phyloP scores from a whole-genome alignment of 2,888 invertebrate genomes.

The Heteropelma amictum region DNA sequence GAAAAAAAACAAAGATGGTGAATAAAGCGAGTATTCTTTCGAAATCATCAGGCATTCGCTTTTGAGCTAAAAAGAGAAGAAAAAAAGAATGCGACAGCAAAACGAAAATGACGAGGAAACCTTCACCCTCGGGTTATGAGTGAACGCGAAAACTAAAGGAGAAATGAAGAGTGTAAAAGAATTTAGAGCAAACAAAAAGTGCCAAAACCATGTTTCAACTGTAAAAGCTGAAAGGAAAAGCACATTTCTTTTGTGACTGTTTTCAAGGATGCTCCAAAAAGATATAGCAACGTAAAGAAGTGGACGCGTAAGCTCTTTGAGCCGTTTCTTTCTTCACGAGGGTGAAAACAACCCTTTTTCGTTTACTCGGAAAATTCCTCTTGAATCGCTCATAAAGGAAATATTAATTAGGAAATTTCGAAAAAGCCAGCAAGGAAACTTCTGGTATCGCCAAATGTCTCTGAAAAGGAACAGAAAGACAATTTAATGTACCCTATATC shows the following conservation, averaged over 20 bases:
- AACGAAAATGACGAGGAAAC: background rate
- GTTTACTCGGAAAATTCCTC: too few relatives aligned
- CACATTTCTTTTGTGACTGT: background rate
- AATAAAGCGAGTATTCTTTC: background rate
- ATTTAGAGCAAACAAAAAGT: background rate
- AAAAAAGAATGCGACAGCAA: background rate
- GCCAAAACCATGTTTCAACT: background rate
- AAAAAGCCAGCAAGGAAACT: too few relatives aligned
- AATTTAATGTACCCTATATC: too few relatives aligned
- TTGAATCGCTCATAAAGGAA: too few relatives aligned
- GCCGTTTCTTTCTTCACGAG: too few relatives aligned
- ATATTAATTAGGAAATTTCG: too few relatives aligned
- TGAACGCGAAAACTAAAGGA: background rate
- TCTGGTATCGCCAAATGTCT: too few relatives aligned
- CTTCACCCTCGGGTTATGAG: background rate
- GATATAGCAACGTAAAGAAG: too few relatives aligned
- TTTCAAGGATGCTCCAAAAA: background rate
- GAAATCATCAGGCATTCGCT: constrained; percentile 23
- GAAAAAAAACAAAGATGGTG: background rate
- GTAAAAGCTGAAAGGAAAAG: background rate
- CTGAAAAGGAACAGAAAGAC: too few relatives aligned
- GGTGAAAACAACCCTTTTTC: too few relatives aligned
- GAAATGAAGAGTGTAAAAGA: background rate
- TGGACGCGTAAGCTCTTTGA: too few relatives aligned
- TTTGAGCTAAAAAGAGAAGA: background rate